phyloP scores from a whole-genome alignment of 2,797 vertebrate genomes.

The Masticophis lateralis region DNA sequence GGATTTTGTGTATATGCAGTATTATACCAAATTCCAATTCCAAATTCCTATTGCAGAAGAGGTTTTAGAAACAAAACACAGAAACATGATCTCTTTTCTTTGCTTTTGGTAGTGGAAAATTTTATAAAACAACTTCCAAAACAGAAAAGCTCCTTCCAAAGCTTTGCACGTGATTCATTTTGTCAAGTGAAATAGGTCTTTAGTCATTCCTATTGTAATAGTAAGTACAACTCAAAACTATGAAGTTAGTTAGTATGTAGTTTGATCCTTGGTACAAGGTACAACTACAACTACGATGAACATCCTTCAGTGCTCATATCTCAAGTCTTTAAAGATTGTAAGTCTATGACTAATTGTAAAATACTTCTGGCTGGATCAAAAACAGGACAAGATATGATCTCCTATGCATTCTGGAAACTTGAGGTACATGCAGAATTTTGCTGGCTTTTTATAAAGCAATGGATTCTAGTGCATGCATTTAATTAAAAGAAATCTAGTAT shows the following conservation, averaged over 20 bases:
- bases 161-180: neutral
- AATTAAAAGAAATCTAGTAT: neutral
- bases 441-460: neutral
- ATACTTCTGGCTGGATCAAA: neutral
- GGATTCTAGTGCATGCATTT: neutral
- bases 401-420: neutral
- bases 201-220: neutral
- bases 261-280: neutral
- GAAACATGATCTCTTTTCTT: neutral
- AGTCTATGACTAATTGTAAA: neutral
- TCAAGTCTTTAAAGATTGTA: neutral
- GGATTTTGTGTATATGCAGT: neutral
- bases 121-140: neutral
- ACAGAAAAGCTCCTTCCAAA: neutral
- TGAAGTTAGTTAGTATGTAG: neutral
- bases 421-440: neutral
- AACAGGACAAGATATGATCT: neutral
- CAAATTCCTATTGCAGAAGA: neutral
- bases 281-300: too few relatives aligned
- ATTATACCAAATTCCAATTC: neutral
- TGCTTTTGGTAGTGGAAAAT: neutral
- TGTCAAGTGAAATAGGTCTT: neutral
- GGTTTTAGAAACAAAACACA: neutral
- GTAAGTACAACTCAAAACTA: neutral
- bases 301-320: too few relatives aligned